Evolutionary conservation across 2,888 invertebrate genomes (phyloP).

Genomic region (Tetheella fluctuosa): DNA sequence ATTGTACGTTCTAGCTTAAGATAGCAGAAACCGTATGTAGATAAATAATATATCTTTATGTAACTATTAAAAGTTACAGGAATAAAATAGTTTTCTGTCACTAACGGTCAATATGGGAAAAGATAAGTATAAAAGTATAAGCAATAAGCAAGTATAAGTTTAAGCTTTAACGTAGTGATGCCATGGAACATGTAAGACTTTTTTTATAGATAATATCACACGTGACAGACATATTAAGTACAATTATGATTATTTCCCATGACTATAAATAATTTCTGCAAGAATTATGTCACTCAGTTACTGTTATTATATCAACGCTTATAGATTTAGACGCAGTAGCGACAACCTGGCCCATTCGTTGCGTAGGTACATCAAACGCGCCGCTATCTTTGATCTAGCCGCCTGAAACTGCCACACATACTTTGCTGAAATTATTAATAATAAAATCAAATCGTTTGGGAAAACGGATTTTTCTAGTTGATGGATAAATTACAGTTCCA

Average conservation of each 20-base stretch:
- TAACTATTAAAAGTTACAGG: too few relatives aligned
- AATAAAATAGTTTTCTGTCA: too few relatives aligned
- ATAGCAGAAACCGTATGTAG: too few relatives aligned
- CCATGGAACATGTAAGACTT: too few relatives aligned
- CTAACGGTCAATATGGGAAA: too few relatives aligned
- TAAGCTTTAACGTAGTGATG: too few relatives aligned
- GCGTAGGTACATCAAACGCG: slow-evolving; percentile 64
- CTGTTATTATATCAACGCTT: slow-evolving; percentile 16
- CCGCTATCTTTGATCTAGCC: slow-evolving; percentile 70
- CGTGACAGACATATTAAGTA: too few relatives aligned
- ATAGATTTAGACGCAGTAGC: slow-evolving; percentile 58
- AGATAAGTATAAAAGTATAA: too few relatives aligned
- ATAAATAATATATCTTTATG: too few relatives aligned
- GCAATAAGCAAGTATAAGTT: too few relatives aligned
- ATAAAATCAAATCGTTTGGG: slow-evolving; percentile 20
- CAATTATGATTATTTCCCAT: background rate
- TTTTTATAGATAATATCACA: too few relatives aligned
- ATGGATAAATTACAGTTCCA: slow-evolving; percentile 29
- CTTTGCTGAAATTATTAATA: slow-evolving; percentile 37
- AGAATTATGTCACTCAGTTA: slow-evolving; percentile 6
- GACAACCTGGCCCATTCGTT: slow-evolving; percentile 60
- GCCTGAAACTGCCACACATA: slow-evolving; percentile 49
- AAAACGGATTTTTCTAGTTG: slow-evolving; percentile 11
- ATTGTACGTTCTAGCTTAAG: background rate
- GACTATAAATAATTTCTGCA: slow-evolving; percentile 10